A percentile compares a stretch with the other conserved stretches of the same genome.
Evolutionary conservation across 2,797 vertebrate species (phyloP).

Genomic region (Enteromius mattozi): DNA sequence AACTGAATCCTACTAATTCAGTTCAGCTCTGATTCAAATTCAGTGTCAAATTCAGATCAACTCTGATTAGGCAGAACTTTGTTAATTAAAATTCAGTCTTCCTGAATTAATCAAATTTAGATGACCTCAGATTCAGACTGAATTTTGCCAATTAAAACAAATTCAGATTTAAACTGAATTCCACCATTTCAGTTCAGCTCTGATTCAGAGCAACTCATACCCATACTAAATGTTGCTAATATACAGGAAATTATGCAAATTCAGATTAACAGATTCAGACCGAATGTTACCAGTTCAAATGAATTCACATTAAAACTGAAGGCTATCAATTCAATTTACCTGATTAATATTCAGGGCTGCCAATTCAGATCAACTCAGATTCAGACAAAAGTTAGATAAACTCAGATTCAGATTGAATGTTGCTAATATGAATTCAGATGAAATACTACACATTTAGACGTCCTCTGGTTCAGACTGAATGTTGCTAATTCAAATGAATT

Average conservation of each 20-base stretch:
- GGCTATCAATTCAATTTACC: not conserved
- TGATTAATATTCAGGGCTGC: not conserved
- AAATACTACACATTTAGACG: too few species aligned
- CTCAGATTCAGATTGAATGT: not conserved
- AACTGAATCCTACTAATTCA: not conserved
- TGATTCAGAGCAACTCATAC: not conserved
- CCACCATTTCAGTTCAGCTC: not conserved
- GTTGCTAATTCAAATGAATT: not conserved
- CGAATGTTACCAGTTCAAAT: not conserved
- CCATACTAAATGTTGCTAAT: not conserved
- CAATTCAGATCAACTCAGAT: not conserved
- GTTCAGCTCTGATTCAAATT: not conserved
- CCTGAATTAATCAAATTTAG: not conserved
- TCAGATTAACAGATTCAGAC: not conserved
- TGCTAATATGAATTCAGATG: not conserved
- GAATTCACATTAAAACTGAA: not conserved
- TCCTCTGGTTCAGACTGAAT: too few species aligned
- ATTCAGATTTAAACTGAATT: not conserved
- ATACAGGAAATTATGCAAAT: not conserved
- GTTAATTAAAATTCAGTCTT: not conserved
- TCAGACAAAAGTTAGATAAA: not conserved
- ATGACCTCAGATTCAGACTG: not conserved
- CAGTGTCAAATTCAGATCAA: not conserved
- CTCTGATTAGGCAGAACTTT: not conserved
- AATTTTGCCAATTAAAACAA: not conserved